Base-by-base conservation (phyloP, 2,797 vertebrate genomes). In the Xenopus petersii region DNA sequence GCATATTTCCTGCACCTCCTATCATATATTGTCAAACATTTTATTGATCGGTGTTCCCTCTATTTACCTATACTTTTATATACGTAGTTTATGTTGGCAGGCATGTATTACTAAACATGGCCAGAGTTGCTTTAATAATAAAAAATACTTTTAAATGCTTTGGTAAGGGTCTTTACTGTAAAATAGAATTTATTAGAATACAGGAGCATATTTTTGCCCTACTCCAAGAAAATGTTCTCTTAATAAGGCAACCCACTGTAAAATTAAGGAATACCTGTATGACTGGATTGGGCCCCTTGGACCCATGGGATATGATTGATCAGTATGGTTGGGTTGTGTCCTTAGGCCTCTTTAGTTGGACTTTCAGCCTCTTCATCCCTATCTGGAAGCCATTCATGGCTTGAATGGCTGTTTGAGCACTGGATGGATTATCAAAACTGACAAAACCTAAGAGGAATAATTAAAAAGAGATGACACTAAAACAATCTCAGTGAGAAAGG, bases 331-430 rank as follows among this genome's bases (percentile, higher is more conserved):
- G 96, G 86, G 91, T 96, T 47, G 95, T 94, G 75, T 98, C 96
- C 90, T 97, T 98, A 84, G 96, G 97, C 89, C 97, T 90, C 87
- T 99, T 98, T 85, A 99, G 87, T 88, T 99, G 97, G 24, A 99
- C 97, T 91, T 99, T 99, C 91, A 99, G 94, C 84, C 97, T 93
- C 84, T 99, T 99, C 94, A 96, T 98, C 71, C 97, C 97, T 33
- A 98, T 95, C 89, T 98, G 97, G 89, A 98, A 98, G 86, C 97
- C 97, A n/a, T 98, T 98, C 97, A 98, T 98, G 88, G 97, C 94
- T 86, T 98, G 97, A 87, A 99, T 99, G 85, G 96, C 97, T 65
- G 95, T 94, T 88, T 98, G 97, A 66, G 97, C 97, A 72, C 97
- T 99, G 81, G 95, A 94, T 0, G 96, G 97, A 92, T 99, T 98